Percentiles rank a stretch among this genome's conserved stretches.
Conservation (phyloP, 37 sponge, comb jelly and placozoan genomes). For the Chondrilla cf. caribensis region DNA sequence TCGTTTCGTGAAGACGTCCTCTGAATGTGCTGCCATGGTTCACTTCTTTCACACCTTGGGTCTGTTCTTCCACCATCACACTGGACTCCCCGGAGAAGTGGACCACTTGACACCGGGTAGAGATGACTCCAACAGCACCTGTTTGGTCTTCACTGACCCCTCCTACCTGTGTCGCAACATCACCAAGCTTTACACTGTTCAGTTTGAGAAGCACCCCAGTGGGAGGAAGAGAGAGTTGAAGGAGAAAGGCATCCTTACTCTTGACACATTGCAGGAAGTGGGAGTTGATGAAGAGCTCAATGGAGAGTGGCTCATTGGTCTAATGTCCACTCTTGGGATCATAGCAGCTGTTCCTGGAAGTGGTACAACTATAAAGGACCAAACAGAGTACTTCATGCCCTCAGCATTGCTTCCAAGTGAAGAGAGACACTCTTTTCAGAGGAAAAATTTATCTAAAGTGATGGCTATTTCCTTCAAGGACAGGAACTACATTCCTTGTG, state of each 20-base stretch:
- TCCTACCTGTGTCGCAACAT: slow-evolving; percentile 18
- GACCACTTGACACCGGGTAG: not conserved
- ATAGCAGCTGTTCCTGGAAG: not conserved
- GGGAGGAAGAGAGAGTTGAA: not conserved
- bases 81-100: slow-evolving; percentile 4
- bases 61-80: slow-evolving; percentile 20
- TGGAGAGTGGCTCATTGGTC: not conserved
- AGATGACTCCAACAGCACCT: slow-evolving; percentile 10
- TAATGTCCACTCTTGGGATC: not conserved
- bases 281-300: not conserved
- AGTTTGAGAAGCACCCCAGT: not conserved
- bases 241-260: not conserved
- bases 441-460: not conserved
- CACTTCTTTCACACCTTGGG: slow-evolving; percentile 11
- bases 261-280: not conserved
- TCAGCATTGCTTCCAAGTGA: not conserved
- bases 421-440: not conserved
- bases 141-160: slow-evolving; percentile 21
- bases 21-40: slow-evolving; percentile 7
- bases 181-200: slow-evolving; percentile 7
- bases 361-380: no score
- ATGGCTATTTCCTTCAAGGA: not conserved
- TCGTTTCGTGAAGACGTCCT: not conserved
- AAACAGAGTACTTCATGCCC: not conserved
- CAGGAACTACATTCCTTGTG: slow-evolving; percentile 8